These are phyloP conservation scores for Heliconius congener DNA, from an alignment of 1,140 invertebrate species.

Conservation along the genomic window DNA sequence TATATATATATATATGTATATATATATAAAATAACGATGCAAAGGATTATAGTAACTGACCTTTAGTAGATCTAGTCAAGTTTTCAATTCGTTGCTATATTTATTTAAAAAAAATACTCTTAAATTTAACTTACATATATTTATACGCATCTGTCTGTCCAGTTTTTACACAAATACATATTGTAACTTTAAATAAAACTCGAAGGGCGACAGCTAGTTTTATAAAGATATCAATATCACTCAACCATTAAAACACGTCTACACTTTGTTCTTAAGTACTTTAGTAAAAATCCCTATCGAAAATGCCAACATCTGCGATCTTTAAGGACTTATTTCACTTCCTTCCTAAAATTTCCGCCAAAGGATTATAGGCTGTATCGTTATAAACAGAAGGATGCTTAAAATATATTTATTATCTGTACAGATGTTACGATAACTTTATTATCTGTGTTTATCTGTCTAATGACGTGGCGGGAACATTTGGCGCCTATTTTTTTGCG, in stretches of 20 bases:
- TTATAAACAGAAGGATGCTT: slow-evolving; percentile 18
- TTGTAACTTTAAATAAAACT: slow-evolving; percentile 2
- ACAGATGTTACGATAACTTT: slow-evolving; percentile 47
- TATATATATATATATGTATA: too few species aligned
- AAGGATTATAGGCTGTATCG: slow-evolving; percentile 22
- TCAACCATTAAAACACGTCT: slow-evolving; percentile 10
- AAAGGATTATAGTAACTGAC: neutral
- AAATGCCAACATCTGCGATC: slow-evolving; percentile 35
- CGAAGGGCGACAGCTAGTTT: neutral
- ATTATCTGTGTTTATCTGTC: slow-evolving; percentile 47
- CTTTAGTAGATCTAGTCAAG: neutral
- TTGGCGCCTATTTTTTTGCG: slow-evolving; percentile 55
- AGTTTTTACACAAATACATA: slow-evolving; percentile 6
- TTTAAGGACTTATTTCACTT: slow-evolving; percentile 36
- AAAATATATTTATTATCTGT: slow-evolving; percentile 25
- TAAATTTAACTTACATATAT: neutral
- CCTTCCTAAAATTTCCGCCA: slow-evolving; percentile 35
- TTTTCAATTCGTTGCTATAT: neutral
- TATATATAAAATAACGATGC: too few species aligned
- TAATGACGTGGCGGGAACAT: slow-evolving; percentile 57
- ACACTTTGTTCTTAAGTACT: slow-evolving; percentile 15
- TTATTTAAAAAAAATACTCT: neutral
- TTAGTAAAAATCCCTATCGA: slow-evolving; percentile 25
- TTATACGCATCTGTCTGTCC: neutral
- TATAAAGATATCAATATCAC: slow-evolving; percentile 13